These are phyloP conservation scores for Gobio occitaniae DNA, from an alignment of 2,797 vertebrate species.

Conservation along the genomic window DNA sequence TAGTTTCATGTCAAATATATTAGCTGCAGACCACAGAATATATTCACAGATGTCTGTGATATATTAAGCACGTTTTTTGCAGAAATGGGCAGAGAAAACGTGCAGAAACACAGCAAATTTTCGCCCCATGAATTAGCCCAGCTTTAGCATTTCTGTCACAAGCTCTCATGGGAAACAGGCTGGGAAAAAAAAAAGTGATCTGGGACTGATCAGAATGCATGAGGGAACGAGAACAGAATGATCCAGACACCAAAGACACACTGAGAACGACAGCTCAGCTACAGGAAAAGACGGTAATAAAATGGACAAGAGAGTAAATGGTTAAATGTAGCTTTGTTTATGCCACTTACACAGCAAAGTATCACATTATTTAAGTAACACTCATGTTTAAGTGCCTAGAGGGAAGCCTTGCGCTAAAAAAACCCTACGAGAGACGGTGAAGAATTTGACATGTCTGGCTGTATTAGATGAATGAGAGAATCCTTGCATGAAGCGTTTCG, in stretches of 20 bases:
- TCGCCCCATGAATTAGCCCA: conserved; percentile 15
- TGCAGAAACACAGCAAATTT: background rate
- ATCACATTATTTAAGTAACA: conserved; percentile 11
- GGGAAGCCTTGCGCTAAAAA: background rate
- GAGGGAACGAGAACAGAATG: background rate
- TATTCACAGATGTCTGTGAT: background rate
- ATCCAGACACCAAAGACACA: conserved; percentile 10
- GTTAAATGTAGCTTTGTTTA: background rate
- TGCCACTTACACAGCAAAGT: background rate
- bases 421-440: background rate
- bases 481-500: conserved; percentile 31
- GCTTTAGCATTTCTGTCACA: conserved; percentile 47
- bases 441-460: conserved; percentile 6
- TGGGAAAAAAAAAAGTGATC: background rate
- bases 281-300: background rate
- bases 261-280: background rate
- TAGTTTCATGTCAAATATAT: background rate
- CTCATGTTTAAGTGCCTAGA: background rate
- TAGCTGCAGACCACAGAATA: background rate
- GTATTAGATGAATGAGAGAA: conserved; percentile 45
- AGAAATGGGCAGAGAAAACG: background rate
- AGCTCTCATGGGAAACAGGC: conserved; percentile 22
- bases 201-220: conserved; percentile 32
- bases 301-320: background rate
- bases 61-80: background rate